Percentiles rank a stretch among this genome's conserved stretches.
phyloP scores from a whole-genome alignment of 1,140 invertebrate genomes.

The Drosophila pseudoananassae region DNA sequence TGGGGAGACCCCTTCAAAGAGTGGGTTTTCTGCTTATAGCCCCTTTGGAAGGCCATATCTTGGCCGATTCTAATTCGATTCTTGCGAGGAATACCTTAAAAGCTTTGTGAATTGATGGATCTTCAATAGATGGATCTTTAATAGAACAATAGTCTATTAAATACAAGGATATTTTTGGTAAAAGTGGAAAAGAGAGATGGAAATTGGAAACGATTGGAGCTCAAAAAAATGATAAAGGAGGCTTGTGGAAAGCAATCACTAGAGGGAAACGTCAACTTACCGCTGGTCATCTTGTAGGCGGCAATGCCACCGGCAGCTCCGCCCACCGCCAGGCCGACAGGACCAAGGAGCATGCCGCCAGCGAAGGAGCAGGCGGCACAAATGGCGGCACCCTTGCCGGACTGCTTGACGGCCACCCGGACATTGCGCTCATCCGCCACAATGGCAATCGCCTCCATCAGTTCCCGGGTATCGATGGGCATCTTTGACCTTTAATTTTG shows the following conservation, averaged over 20 bases:
- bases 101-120: too few relatives aligned
- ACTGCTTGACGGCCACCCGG: conserved; percentile 70
- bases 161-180: too few relatives aligned
- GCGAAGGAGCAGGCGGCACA: conserved; percentile 77
- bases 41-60: too few relatives aligned
- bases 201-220: too few relatives aligned
- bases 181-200: too few relatives aligned
- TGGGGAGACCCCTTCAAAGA: too few relatives aligned
- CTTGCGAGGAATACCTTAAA: too few relatives aligned
- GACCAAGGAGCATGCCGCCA: conserved; percentile 72
- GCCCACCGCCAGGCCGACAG: conserved; percentile 74
- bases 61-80: too few relatives aligned
- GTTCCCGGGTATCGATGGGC: conserved; percentile 74
- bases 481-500: conserved; percentile 36
- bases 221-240: neutral
- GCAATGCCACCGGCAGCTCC: conserved; percentile 74
- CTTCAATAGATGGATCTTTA: too few relatives aligned
- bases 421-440: conserved; percentile 73
- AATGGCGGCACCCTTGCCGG: conserved; percentile 74
- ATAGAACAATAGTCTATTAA: too few relatives aligned
- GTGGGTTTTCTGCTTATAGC: too few relatives aligned
- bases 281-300: conserved; percentile 75
- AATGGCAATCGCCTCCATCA: conserved; percentile 76
- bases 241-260: neutral
- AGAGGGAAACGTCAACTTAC: conserved; percentile 25